These are phyloP conservation scores for Rotaria macrura DNA, from an alignment of 2,888 invertebrate genomes.

Conservation along the genomic window DNA sequence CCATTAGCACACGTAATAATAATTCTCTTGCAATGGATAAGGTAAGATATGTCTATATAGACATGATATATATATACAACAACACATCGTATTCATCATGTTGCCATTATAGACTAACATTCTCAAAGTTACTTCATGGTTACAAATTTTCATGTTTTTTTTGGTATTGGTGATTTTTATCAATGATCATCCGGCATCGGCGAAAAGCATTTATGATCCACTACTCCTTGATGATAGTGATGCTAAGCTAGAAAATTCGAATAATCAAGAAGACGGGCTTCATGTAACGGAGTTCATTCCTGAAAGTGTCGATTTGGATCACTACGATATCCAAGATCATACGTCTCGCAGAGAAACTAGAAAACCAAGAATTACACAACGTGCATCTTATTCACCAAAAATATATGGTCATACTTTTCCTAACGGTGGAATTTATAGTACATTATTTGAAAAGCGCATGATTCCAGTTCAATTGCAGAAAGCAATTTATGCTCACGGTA, in stretches of 20 bases:
- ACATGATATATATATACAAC: neutral
- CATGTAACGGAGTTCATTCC: neutral
- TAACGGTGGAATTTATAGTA: neutral
- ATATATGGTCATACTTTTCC: neutral
- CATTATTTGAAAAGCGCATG: neutral
- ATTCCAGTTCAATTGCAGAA: neutral
- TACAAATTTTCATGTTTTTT: neutral
- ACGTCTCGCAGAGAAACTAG: neutral
- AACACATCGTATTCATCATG: neutral
- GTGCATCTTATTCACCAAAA: neutral
- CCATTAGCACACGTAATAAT: neutral
- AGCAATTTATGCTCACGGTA: neutral
- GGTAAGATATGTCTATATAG: neutral
- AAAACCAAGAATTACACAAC: neutral
- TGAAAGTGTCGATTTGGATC: neutral
- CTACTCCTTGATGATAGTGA: neutral
- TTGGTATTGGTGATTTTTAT: neutral
- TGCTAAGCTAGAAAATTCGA: neutral
- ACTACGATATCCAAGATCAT: neutral
- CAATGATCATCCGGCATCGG: neutral
- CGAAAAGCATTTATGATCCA: neutral
- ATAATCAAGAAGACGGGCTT: neutral
- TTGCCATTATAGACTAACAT: neutral
- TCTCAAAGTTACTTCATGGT: neutral
- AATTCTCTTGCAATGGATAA: neutral